Conservation (phyloP, 2,113 vertebrate genomes). For the Silurus asotus region DNA sequence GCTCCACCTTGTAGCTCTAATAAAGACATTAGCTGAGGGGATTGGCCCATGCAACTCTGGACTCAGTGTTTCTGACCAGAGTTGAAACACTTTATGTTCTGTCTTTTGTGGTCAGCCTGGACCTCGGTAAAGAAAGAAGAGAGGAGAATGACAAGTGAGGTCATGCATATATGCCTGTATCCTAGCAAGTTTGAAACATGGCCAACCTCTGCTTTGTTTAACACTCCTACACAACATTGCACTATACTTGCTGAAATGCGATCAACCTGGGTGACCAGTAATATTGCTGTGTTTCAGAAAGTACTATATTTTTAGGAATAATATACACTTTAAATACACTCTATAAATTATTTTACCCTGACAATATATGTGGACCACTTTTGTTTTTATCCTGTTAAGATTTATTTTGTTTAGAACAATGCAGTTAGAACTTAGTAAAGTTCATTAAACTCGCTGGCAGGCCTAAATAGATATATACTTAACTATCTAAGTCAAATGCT, state of each 20-base stretch:
- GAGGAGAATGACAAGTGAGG: constrained; percentile 24
- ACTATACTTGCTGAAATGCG: not conserved
- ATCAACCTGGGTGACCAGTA: not conserved
- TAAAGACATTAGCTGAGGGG: constrained; percentile 26
- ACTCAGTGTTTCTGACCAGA: constrained; percentile 9
- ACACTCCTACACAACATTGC: not conserved
- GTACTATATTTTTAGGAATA: not conserved
- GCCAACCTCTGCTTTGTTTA: constrained; percentile 34
- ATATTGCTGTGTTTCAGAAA: not conserved
- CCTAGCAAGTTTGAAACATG: constrained; percentile 34
- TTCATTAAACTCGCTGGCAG: not conserved
- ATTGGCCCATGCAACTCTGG: constrained; percentile 23
- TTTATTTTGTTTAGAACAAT: not conserved
- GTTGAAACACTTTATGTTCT: constrained; percentile 33
- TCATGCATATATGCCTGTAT: constrained; percentile 27
- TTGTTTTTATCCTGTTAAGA: not conserved
- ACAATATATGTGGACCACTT: not conserved
- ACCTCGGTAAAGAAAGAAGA: constrained; percentile 13
- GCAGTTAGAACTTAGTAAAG: not conserved
- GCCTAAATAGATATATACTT: not conserved
- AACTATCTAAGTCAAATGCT: not conserved
- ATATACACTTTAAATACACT: not conserved
- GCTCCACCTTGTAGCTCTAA: constrained; percentile 24
- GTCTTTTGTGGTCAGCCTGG: constrained; percentile 26
- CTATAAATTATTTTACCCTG: not conserved